Evolutionary conservation across 2,113 vertebrate species (phyloP).

Genomic region (Opisthocomus hoazin): DNA sequence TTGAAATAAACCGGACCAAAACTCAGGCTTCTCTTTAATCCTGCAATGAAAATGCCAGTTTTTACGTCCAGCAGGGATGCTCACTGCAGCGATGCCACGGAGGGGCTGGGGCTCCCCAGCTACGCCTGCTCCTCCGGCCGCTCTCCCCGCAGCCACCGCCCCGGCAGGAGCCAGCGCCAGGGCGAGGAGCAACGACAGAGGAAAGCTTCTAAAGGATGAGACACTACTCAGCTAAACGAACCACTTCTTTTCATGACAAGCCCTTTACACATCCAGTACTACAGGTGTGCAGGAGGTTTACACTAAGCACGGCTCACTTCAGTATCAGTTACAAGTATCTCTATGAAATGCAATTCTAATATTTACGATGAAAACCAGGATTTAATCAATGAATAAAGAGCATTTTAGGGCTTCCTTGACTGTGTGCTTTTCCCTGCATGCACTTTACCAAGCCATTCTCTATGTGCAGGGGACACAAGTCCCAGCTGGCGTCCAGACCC

Average conservation of each 20-base stretch:
- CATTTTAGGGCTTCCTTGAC: too few relatives aligned
- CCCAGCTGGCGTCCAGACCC: not conserved
- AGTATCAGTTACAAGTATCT: not conserved
- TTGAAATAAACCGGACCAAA: not conserved
- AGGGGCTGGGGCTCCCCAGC: not conserved
- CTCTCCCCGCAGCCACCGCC: not conserved
- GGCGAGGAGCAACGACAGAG: not conserved
- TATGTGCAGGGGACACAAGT: rapidly evolving
- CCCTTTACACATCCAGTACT: not conserved
- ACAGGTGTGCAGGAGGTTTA: not conserved
- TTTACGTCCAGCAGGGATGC: not conserved
- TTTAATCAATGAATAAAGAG: not conserved
- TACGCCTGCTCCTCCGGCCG: not conserved
- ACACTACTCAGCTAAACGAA: not conserved
- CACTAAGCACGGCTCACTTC: not conserved
- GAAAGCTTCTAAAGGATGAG: not conserved
- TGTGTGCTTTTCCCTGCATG: too few relatives aligned
- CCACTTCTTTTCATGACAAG: not conserved
- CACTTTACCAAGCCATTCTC: too few relatives aligned
- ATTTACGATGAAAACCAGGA: not conserved
- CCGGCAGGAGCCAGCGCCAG: not conserved
- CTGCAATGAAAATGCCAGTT: not conserved
- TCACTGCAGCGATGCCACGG: not conserved
- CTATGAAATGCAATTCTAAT: not conserved
- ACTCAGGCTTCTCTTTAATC: not conserved